These are phyloP conservation scores for Cathartes aura DNA, from an alignment of 2,113 vertebrate genomes.

Conservation along the genomic window DNA sequence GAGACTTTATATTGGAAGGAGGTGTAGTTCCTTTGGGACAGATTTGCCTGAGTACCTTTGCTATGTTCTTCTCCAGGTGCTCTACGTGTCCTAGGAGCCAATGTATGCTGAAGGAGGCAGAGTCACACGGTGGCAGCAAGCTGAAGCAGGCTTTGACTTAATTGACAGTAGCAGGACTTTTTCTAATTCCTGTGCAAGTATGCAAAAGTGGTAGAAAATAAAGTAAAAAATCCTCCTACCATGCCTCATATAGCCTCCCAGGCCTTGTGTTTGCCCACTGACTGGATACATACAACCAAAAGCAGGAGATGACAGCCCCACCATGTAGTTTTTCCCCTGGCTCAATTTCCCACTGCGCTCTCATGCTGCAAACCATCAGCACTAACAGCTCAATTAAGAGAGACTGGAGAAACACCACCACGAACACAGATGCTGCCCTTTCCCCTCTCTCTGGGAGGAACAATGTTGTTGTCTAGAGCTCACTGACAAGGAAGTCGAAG, in stretches of 20 bases:
- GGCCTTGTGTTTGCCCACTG: not conserved
- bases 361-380: not conserved
- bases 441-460: not conserved
- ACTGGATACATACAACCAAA: rapidly evolving
- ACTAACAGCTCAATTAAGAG: not conserved
- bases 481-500: not conserved
- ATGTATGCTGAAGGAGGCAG: not conserved
- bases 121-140: not conserved
- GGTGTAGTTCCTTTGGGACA: not conserved
- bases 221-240: not conserved
- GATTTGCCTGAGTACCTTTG: not conserved
- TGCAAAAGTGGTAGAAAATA: not conserved
- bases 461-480: not conserved
- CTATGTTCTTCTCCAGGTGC: not conserved
- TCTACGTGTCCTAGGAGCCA: not conserved
- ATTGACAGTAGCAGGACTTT: not conserved
- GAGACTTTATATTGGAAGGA: not conserved
- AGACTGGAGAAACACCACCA: not conserved
- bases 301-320: not conserved
- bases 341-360: not conserved
- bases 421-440: rapidly evolving
- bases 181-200: not conserved
- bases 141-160: not conserved
- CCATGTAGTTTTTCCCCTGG: rapidly evolving
- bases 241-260: not conserved